Conservation (phyloP, 2,113 vertebrate species). For the Myotis yumanensis region DNA sequence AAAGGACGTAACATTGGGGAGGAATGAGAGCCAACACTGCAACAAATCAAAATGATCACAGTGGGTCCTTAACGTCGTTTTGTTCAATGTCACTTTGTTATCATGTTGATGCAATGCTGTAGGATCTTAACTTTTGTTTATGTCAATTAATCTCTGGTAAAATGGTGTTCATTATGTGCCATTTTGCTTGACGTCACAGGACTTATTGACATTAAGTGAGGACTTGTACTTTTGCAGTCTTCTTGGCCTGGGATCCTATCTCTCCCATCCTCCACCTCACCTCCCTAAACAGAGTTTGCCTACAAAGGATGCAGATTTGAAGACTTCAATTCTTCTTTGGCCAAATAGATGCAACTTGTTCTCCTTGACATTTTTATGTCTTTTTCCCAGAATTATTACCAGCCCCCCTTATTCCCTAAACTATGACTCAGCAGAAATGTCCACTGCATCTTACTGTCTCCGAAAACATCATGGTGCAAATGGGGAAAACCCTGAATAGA, state of each 20-base stretch:
- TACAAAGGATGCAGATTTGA: background rate
- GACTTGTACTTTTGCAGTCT: background rate
- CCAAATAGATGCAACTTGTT: background rate
- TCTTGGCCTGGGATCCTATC: no score
- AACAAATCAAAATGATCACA: no score
- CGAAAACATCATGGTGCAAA: background rate
- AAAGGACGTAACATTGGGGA: rapidly evolving
- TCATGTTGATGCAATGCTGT: background rate
- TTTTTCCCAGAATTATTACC: background rate
- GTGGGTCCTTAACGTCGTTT: background rate
- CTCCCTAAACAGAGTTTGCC: background rate
- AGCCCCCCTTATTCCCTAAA: background rate
- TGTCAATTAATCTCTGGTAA: background rate
- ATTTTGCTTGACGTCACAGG: background rate
- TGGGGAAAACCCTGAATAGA: background rate
- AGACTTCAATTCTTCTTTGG: background rate
- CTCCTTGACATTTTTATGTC: background rate
- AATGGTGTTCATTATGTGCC: background rate
- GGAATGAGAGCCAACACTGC: background rate
- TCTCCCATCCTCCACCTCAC: no score
- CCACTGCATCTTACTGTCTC: background rate
- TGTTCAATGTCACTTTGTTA: background rate
- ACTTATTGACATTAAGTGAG: background rate
- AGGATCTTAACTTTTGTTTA: background rate
- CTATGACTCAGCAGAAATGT: background rate